Evolutionary conservation across 1,140 invertebrate genomes (phyloP).

Genomic region (Drosophila mauritiana): DNA sequence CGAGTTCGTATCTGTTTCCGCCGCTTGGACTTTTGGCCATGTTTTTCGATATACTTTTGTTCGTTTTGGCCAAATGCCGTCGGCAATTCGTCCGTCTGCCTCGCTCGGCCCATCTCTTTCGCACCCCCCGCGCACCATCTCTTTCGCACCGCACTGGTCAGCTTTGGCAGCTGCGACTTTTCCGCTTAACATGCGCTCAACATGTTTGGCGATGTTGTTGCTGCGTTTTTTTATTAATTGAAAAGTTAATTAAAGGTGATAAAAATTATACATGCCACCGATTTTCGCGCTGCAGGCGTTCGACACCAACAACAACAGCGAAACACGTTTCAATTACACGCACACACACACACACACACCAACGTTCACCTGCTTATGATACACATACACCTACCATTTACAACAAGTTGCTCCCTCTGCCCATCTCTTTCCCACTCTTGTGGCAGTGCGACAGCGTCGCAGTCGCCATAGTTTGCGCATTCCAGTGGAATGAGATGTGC

Average conservation of each 20-base stretch:
- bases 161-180: constrained; percentile 59
- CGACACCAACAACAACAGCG: constrained; percentile 48
- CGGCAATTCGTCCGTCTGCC: constrained; percentile 48
- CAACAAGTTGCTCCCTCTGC: constrained; percentile 63
- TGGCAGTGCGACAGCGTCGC: constrained; percentile 19
- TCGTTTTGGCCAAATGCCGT: constrained; percentile 47
- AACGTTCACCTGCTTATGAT: constrained; percentile 30
- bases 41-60: not conserved
- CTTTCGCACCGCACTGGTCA: constrained; percentile 4
- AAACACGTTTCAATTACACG: constrained; percentile 80
- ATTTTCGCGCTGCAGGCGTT: constrained; percentile 83
- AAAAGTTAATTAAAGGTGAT: constrained; percentile 84
- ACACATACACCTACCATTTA: constrained; percentile 60
- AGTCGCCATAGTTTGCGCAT: constrained; percentile 74
- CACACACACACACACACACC: constrained; percentile 46
- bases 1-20: not conserved
- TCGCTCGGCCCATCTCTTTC: not conserved
- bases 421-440: constrained; percentile 1
- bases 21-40: constrained; percentile 5
- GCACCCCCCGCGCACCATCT: not conserved
- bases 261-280: constrained; percentile 84
- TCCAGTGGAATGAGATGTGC: constrained; percentile 48
- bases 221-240: constrained; percentile 81
- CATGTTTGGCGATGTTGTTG: constrained; percentile 50
- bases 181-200: constrained; percentile 56